Evolutionary conservation across 1,140 invertebrate genomes (phyloP).

Genomic region (Pollicipes pollicipes): DNA sequence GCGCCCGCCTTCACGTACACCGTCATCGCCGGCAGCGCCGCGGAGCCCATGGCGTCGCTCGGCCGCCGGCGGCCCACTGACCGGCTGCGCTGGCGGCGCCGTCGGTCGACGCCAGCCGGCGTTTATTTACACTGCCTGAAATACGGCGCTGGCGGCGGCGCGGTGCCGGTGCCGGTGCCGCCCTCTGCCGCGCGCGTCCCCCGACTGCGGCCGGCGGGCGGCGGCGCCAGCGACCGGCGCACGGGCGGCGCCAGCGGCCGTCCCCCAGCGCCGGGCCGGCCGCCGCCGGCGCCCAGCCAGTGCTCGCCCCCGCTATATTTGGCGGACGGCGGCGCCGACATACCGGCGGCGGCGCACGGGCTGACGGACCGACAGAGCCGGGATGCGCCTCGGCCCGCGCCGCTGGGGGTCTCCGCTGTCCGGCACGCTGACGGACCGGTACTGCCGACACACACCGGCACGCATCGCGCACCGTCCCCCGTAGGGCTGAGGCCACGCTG

Average conservation of each 20-base stretch:
- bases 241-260: neutral
- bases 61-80: neutral
- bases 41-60: conserved; percentile 6
- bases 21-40: conserved; percentile 11
- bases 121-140: neutral
- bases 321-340: too few species aligned
- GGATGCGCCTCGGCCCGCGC: neutral
- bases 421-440: too few species aligned
- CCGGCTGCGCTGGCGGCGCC: too few species aligned
- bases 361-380: neutral
- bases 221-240: too few species aligned
- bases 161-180: neutral
- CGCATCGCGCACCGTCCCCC: too few species aligned
- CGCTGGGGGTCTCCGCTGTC: too few species aligned
- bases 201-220: neutral
- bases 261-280: too few species aligned
- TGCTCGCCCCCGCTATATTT: too few species aligned
- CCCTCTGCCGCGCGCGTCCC: neutral
- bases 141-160: neutral
- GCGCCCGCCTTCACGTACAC: conserved; percentile 36
- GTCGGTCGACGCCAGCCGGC: neutral
- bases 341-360: too few species aligned
- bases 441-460: too few species aligned
- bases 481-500: too few species aligned
- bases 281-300: too few species aligned